Evolutionary conservation across 2,888 invertebrate species (phyloP).

Genomic region (Phasia obesa): DNA sequence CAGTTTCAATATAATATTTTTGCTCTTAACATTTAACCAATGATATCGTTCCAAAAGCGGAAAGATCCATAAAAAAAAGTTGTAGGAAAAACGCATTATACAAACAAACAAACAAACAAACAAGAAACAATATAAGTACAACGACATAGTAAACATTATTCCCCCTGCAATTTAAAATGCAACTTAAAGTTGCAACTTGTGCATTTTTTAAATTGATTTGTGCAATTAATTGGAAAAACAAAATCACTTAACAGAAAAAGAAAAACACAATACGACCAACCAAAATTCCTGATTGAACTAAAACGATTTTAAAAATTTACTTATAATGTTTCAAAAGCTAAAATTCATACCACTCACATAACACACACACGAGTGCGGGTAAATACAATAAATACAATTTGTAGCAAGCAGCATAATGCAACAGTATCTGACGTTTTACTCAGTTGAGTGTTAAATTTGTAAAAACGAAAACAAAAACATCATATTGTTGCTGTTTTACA

Average conservation of each 20-base stretch:
- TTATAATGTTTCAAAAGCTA: slow-evolving; percentile 62
- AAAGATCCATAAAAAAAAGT: slow-evolving; percentile 41
- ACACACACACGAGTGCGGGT: slow-evolving; percentile 3
- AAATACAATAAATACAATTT: neutral
- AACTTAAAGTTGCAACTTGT: slow-evolving; percentile 61
- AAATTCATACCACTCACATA: slow-evolving; percentile 34
- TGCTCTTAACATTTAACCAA: slow-evolving; percentile 60
- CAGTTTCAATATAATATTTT: slow-evolving; percentile 38
- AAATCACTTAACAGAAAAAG: slow-evolving; percentile 75
- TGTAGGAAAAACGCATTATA: neutral
- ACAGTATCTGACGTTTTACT: slow-evolving; percentile 3
- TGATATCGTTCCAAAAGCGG: slow-evolving; percentile 74
- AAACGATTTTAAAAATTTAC: slow-evolving; percentile 69
- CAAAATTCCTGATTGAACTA: slow-evolving; percentile 68
- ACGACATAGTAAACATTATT: slow-evolving; percentile 2
- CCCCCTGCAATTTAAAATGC: slow-evolving; percentile 56
- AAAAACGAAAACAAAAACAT: slow-evolving; percentile 3
- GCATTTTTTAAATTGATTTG: slow-evolving; percentile 81
- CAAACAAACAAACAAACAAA: slow-evolving; percentile 20
- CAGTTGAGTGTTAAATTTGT: neutral
- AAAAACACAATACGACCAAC: slow-evolving; percentile 67
- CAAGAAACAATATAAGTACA: too few species aligned
- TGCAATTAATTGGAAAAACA: slow-evolving; percentile 78
- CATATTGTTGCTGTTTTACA: slow-evolving; percentile 44
- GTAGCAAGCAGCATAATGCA: neutral